Evolutionary conservation across 23 tunicate species (phyloP).

Genomic region (Clavelina lepadiformis): DNA sequence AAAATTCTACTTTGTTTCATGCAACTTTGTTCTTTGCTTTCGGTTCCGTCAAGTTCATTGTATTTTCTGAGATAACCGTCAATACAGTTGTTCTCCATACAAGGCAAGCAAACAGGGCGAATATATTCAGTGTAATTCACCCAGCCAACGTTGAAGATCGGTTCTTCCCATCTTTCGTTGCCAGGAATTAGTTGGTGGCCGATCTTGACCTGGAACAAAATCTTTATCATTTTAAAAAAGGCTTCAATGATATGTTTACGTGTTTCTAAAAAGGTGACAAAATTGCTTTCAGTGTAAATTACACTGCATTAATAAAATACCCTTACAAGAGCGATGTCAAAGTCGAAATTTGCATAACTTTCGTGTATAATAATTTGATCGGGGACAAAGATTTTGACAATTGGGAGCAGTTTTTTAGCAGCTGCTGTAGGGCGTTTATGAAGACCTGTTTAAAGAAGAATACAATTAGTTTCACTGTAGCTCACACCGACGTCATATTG

Average conservation of each 20-base stretch:
- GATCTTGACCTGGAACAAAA: slow-evolving; percentile 7
- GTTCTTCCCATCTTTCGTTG: background rate
- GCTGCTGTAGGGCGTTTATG: background rate
- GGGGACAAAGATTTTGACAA: background rate
- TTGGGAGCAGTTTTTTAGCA: background rate
- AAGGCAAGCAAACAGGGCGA: slow-evolving; percentile 64
- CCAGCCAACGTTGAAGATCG: background rate
- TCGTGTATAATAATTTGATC: slow-evolving; percentile 4
- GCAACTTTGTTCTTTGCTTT: slow-evolving; percentile 38
- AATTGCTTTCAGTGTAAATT: too few relatives aligned
- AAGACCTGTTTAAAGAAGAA: too few relatives aligned
- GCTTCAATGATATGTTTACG: too few relatives aligned
- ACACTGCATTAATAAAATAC: too few relatives aligned
- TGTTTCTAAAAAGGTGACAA: too few relatives aligned
- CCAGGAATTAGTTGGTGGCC: background rate
- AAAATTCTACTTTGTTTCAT: slow-evolving; percentile 25
- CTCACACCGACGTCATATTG: too few relatives aligned
- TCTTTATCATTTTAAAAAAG: too few relatives aligned
- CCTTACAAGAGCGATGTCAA: slow-evolving; percentile 40
- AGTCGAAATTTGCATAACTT: slow-evolving; percentile 16
- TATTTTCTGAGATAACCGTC: background rate
- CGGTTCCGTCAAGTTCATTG: slow-evolving; percentile 22
- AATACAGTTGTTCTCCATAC: slow-evolving; percentile 37
- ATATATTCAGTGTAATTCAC: slow-evolving; percentile 23
- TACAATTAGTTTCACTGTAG: slow-evolving; percentile 1